Percentiles rank a stretch among this genome's conserved stretches.
These are phyloP conservation scores for Drosophila ercepeae DNA, from an alignment of 1,140 invertebrate genomes.

Conservation along the genomic window DNA sequence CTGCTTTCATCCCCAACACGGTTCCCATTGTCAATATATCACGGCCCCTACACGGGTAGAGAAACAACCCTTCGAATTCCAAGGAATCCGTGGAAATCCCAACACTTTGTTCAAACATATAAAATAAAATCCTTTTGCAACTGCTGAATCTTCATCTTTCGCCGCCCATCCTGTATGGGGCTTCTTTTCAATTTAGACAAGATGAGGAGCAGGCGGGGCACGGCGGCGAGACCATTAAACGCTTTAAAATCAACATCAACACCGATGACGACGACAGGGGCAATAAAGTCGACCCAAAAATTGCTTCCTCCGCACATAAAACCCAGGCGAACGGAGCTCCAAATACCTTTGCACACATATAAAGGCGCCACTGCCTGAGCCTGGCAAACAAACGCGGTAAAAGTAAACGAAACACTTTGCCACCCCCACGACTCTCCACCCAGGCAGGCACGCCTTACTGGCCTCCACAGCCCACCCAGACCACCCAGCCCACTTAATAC, in stretches of 20 bases:
- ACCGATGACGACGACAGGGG: conserved; percentile 60
- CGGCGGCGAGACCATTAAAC: conserved; percentile 63
- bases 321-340: conserved; percentile 46
- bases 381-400: conserved; percentile 66
- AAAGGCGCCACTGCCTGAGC: conserved; percentile 52
- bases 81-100: conserved; percentile 65
- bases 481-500: conserved; percentile 70
- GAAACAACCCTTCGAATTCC: conserved; percentile 41
- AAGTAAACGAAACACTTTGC: conserved; percentile 79
- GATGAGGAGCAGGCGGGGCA: conserved; percentile 8
- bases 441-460: background rate
- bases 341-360: conserved; percentile 59
- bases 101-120: conserved; percentile 73
- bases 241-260: conserved; percentile 80
- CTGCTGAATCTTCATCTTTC: conserved; percentile 23
- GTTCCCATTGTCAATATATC: conserved; percentile 57
- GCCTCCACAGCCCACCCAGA: background rate
- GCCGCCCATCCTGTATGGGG: conserved; percentile 1
- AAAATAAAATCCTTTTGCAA: conserved; percentile 49
- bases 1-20: conserved; percentile 13
- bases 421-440: too few species aligned
- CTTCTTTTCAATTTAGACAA: conserved; percentile 71
- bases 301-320: conserved; percentile 79
- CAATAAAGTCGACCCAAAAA: conserved; percentile 81
- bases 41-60: conserved; percentile 24